Conservation (phyloP, 2,888 invertebrate genomes). For the Agrotis clavis region DNA sequence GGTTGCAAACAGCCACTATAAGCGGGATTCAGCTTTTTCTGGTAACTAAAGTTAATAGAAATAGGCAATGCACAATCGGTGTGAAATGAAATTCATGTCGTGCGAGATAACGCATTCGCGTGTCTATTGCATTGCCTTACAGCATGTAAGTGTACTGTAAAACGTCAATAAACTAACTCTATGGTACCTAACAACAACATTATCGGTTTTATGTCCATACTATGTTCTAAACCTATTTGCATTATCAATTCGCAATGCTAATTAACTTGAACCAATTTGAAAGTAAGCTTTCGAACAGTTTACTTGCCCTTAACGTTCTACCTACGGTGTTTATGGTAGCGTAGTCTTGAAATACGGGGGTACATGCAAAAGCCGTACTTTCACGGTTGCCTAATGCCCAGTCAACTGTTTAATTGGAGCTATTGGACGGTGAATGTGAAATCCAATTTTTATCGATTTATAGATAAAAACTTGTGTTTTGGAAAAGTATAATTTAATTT, state of each 20-base stretch:
- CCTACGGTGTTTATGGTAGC: conserved; percentile 32
- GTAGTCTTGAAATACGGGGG: conserved; percentile 56
- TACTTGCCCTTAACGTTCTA: conserved; percentile 33
- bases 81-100: conserved; percentile 24
- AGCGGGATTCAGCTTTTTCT: background rate
- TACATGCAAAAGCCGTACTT: conserved; percentile 56
- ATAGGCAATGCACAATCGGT: background rate
- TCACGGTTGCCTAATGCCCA: conserved; percentile 65
- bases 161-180: conserved; percentile 51
- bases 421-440: conserved; percentile 49
- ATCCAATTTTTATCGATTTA: conserved; percentile 57
- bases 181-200: conserved; percentile 40
- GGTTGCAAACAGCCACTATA: background rate
- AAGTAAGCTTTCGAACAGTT: conserved; percentile 43
- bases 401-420: conserved; percentile 67
- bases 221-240: conserved; percentile 50
- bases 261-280: conserved; percentile 47
- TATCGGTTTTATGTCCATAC: conserved; percentile 45
- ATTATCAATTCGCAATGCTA: conserved; percentile 54
- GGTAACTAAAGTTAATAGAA: background rate
- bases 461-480: conserved; percentile 11
- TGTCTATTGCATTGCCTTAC: conserved; percentile 37
- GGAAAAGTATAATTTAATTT: conserved; percentile 8
- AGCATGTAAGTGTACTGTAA: conserved; percentile 33
- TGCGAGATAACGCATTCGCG: conserved; percentile 54